Evolutionary conservation across 2,888 invertebrate species (phyloP).

Genomic region (Sarcophaga rosellei): DNA sequence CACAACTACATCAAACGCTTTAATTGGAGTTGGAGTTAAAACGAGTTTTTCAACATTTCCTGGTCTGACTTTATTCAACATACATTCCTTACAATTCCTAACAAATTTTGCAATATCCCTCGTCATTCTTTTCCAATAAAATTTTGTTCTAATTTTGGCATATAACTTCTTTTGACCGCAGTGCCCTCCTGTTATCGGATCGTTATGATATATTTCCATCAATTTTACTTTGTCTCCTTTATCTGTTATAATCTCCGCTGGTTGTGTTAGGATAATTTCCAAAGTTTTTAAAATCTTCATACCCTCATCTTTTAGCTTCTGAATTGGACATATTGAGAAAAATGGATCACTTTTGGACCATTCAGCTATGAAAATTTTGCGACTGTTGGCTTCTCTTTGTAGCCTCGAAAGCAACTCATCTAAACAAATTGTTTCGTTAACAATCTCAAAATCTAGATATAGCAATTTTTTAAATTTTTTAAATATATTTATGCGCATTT

Average conservation of each 20-base stretch:
- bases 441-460: background rate
- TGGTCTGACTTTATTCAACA: too few species aligned
- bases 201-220: background rate
- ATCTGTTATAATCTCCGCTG: background rate
- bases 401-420: constrained; percentile 13
- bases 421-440: background rate
- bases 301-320: background rate
- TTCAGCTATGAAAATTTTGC: background rate
- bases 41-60: too few species aligned
- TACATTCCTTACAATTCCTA: too few species aligned
- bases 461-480: background rate
- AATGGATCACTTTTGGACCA: background rate
- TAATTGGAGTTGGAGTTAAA: too few species aligned
- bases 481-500: background rate
- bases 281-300: background rate
- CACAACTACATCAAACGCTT: too few species aligned
- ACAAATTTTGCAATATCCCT: too few species aligned
- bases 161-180: constrained; percentile 2
- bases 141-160: too few species aligned
- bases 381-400: background rate
- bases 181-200: background rate
- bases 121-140: too few species aligned
- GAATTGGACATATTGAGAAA: background rate
- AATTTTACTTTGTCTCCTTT: background rate
- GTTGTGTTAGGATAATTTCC: background rate